phyloP scores from a whole-genome alignment of 2,797 vertebrate species.

The Eulemur albifrons region DNA sequence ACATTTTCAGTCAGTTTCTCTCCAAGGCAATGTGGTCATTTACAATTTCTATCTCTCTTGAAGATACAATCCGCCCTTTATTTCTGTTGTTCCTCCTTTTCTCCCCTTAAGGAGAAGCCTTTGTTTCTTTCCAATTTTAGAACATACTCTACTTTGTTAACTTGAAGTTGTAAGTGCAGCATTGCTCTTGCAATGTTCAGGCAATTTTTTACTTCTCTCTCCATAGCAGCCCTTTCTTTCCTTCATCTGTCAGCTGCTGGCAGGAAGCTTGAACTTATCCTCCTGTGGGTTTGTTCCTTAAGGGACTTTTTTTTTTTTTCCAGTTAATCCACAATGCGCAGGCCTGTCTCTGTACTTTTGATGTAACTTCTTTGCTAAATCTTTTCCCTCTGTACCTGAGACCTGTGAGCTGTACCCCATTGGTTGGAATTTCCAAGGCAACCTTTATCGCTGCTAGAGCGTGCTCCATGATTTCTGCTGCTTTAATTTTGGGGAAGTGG shows the following conservation, averaged over 20 bases:
- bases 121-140: not conserved
- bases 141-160: not conserved
- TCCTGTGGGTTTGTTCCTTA: not conserved
- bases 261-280: not conserved
- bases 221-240: not conserved
- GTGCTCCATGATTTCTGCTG: not conserved
- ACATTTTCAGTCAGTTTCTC: conserved; percentile 37
- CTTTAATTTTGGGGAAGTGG: conserved; percentile 44
- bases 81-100: not conserved
- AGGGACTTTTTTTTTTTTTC: not conserved
- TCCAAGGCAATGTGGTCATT: not conserved
- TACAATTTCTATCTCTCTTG: conserved; percentile 18
- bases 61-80: not conserved
- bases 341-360: not conserved
- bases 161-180: not conserved
- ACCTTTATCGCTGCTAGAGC: not conserved
- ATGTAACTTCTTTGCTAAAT: not conserved
- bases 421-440: conserved; percentile 6
- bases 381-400: not conserved
- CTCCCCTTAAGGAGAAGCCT: not conserved
- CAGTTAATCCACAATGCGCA: not conserved
- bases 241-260: not conserved
- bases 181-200: not conserved
- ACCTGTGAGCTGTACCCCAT: not conserved
- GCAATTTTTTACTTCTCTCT: not conserved